These are phyloP conservation scores for Champsocephalus gunnari DNA, from an alignment of 2,797 vertebrate genomes.

Conservation along the genomic window DNA sequence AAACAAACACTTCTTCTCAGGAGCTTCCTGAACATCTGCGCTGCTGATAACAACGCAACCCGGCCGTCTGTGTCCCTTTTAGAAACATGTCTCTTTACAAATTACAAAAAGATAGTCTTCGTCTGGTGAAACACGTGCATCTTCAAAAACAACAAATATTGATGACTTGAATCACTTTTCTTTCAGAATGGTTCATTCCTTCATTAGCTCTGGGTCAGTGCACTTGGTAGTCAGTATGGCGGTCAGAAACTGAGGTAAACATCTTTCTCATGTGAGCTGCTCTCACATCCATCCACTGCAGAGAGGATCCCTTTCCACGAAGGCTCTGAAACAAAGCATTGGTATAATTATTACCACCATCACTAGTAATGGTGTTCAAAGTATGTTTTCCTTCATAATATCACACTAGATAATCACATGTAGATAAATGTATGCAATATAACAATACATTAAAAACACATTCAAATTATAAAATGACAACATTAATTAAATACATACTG, in stretches of 20 bases:
- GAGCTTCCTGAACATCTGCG: conserved; percentile 19
- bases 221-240: conserved; percentile 13
- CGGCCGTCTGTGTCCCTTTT: conserved; percentile 61
- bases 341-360: too few species aligned
- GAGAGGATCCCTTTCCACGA: conserved; percentile 63
- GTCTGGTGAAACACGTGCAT: conserved; percentile 8
- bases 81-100: conserved; percentile 9
- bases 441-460: too few species aligned
- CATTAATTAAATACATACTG: too few species aligned
- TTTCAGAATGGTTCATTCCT: not conserved
- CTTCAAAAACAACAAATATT: not conserved
- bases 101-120: conserved; percentile 16
- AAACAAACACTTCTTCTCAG: conserved; percentile 26
- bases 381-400: too few species aligned
- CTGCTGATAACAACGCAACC: not conserved
- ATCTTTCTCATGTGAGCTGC: not conserved
- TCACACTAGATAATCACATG: too few species aligned
- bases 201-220: conserved; percentile 11
- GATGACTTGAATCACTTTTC: not conserved
- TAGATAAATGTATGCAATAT: too few species aligned
- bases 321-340: conserved; percentile 31
- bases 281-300: conserved; percentile 8
- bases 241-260: conserved; percentile 45
- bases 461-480: too few species aligned
- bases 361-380: too few species aligned